A percentile compares a stretch with the other conserved stretches of the same genome.
These are phyloP conservation scores for Perizoma affinitatum DNA, from an alignment of 2,888 invertebrate species.

Conservation along the genomic window DNA sequence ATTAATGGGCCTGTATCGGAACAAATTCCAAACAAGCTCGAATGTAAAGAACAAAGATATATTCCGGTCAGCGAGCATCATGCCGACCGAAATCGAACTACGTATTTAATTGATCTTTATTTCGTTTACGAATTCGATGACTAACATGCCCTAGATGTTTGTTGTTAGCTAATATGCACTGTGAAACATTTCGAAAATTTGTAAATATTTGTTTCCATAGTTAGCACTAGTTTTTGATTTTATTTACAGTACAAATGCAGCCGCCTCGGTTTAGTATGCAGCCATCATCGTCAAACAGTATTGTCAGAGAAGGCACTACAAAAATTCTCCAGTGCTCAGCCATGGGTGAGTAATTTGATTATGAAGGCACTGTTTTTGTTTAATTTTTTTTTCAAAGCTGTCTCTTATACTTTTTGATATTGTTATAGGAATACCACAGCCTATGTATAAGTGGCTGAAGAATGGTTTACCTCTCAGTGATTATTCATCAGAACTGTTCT, in stretches of 20 bases:
- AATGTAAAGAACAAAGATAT: conserved; percentile 50
- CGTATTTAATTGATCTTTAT: conserved; percentile 50
- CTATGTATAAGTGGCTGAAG: conserved; percentile 96
- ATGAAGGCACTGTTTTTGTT: conserved; percentile 8
- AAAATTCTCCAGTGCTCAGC: conserved; percentile 97
- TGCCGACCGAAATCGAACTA: conserved; percentile 54
- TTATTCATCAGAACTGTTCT: conserved; percentile 92
- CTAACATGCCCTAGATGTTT: conserved; percentile 37
- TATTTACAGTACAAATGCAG: conserved; percentile 85
- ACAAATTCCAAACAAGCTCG: conserved; percentile 38
- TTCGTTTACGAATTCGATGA: conserved; percentile 45
- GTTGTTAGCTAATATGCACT: conserved; percentile 29
- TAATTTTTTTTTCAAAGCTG: conserved; percentile 1
- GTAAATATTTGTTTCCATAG: conserved; percentile 25
- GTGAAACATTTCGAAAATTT: conserved; percentile 25
- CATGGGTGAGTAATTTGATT: conserved; percentile 86
- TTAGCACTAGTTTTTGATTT: conserved; percentile 24
- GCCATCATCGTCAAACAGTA: conserved; percentile 93
- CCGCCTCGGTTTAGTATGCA: conserved; percentile 94
- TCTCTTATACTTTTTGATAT: conserved; percentile 13
- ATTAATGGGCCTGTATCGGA: conserved; percentile 49
- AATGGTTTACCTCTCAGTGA: conserved; percentile 92
- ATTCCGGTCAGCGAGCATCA: conserved; percentile 61
- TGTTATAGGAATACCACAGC: conserved; percentile 93
- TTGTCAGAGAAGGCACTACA: conserved; percentile 93